These are phyloP conservation scores for Drosophila paulistorum DNA, from an alignment of 1,140 invertebrate species.

Conservation along the genomic window DNA sequence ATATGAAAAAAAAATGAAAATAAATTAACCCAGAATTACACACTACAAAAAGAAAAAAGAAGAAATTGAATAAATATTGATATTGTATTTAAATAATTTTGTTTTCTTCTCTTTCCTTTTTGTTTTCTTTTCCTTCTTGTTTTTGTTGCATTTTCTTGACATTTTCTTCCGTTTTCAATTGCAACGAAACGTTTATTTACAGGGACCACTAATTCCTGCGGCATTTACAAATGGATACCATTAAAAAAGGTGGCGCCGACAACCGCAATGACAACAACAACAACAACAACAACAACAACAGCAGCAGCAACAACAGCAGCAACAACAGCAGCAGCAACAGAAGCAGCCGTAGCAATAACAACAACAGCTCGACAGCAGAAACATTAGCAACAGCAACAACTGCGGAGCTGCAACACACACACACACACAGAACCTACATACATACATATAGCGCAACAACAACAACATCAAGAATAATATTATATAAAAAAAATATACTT, in stretches of 20 bases:
- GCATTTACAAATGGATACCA: constrained; percentile 97
- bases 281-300: constrained; percentile 46
- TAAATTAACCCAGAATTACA: background rate
- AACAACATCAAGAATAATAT: constrained; percentile 23
- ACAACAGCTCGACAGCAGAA: constrained; percentile 14
- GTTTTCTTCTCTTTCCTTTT: constrained; percentile 35
- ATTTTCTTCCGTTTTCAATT: background rate
- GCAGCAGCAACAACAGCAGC: constrained; percentile 37
- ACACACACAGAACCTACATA: constrained; percentile 10
- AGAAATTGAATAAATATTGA: constrained; percentile 26
- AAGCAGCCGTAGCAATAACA: constrained; percentile 82
- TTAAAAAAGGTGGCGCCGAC: constrained; percentile 86
- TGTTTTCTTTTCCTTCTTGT: background rate
- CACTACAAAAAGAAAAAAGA: background rate
- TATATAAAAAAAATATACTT: constrained; percentile 10
- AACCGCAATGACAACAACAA: constrained; percentile 75
- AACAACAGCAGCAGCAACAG: constrained; percentile 78
- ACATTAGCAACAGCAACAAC: constrained; percentile 30
- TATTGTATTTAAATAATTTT: constrained; percentile 76
- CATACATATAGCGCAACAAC: constrained; percentile 44
- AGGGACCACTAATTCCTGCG: constrained; percentile 96
- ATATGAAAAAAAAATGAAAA: background rate
- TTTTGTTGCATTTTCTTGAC: background rate
- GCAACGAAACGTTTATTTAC: constrained; percentile 81
- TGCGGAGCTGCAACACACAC: constrained; percentile 65